phyloP scores from a whole-genome alignment of 2,797 vertebrate genomes.

The Melanotaenia parkinsoni region DNA sequence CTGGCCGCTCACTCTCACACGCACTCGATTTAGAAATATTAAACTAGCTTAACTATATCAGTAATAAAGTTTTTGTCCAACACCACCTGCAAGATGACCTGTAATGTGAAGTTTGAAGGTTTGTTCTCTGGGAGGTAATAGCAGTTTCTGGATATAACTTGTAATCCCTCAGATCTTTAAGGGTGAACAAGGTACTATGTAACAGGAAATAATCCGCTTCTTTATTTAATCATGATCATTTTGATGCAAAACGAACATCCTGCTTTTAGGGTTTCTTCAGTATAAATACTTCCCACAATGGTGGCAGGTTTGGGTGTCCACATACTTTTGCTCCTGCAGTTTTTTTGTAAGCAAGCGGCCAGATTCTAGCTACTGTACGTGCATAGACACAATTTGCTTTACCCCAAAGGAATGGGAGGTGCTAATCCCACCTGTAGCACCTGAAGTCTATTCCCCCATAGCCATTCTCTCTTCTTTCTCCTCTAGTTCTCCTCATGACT shows the following conservation, averaged over 20 bases:
- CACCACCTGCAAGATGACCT: background rate
- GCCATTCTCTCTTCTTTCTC: slow-evolving; percentile 14
- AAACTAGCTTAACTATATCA: background rate
- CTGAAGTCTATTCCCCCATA: slow-evolving; percentile 5
- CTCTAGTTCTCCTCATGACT: background rate
- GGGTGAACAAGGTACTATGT: background rate
- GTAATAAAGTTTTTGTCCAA: background rate
- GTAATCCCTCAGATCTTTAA: background rate
- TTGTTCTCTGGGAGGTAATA: background rate
- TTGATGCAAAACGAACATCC: too few species aligned
- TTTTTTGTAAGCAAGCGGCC: background rate
- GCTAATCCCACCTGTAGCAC: slow-evolving; percentile 44
- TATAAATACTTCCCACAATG: background rate
- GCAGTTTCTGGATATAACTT: background rate
- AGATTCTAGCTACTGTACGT: background rate
- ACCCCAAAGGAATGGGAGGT: slow-evolving; percentile 31
- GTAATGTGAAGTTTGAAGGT: background rate
- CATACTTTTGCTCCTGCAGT: background rate
- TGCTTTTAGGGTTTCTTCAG: too few species aligned
- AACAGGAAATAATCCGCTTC: background rate
- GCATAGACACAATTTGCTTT: slow-evolving; percentile 2
- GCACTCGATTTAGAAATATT: background rate
- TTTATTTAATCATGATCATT: background rate
- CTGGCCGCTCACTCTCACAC: background rate
- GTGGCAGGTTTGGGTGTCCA: background rate